A percentile compares a stretch with the other conserved stretches of the same genome.
phyloP scores from a whole-genome alignment of 2,888 invertebrate genomes.

The Tenthredo mesomela region DNA sequence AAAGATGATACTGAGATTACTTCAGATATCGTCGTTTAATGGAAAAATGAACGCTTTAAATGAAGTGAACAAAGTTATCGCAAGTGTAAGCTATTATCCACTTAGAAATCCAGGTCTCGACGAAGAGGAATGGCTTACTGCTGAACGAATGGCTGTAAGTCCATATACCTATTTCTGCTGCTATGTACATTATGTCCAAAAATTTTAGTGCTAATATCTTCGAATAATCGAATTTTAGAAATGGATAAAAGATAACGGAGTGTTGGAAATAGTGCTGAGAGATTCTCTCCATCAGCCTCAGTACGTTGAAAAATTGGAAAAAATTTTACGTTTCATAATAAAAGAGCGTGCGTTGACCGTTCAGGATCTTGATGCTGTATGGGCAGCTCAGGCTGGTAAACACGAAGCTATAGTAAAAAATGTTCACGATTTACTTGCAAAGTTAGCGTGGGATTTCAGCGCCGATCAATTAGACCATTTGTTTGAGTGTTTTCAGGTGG shows the following conservation, averaged over 20 bases:
- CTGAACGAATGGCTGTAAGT: constrained; percentile 95
- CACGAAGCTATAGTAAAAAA: constrained; percentile 99
- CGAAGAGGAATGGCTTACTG: constrained; percentile 95
- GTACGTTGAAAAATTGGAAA: constrained; percentile 98
- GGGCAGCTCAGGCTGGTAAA: constrained; percentile 98
- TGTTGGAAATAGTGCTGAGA: constrained; percentile 95
- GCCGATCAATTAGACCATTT: constrained; percentile 98
- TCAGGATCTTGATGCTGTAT: constrained; percentile 96
- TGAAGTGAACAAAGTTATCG: constrained; percentile 98
- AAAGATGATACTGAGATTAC: constrained; percentile 95
- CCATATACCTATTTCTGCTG: neutral
- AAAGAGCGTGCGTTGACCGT: constrained; percentile 94
- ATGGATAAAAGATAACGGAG: constrained; percentile 98
- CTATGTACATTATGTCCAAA: neutral
- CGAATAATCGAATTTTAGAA: constrained; percentile 80
- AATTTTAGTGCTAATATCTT: neutral
- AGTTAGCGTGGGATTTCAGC: constrained; percentile 98
- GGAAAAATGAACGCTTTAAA: constrained; percentile 99
- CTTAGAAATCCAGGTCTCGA: constrained; percentile 86
- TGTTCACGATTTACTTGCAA: constrained; percentile 96
- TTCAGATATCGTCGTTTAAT: constrained; percentile 98
- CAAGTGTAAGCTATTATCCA: constrained; percentile 93
- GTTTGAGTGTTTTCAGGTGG: constrained; percentile 97
- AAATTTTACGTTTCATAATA: constrained; percentile 97
- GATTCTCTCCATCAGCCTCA: constrained; percentile 98